These are phyloP conservation scores for Iguana delicatissima DNA, from an alignment of 2,797 vertebrate species.

Conservation along the genomic window DNA sequence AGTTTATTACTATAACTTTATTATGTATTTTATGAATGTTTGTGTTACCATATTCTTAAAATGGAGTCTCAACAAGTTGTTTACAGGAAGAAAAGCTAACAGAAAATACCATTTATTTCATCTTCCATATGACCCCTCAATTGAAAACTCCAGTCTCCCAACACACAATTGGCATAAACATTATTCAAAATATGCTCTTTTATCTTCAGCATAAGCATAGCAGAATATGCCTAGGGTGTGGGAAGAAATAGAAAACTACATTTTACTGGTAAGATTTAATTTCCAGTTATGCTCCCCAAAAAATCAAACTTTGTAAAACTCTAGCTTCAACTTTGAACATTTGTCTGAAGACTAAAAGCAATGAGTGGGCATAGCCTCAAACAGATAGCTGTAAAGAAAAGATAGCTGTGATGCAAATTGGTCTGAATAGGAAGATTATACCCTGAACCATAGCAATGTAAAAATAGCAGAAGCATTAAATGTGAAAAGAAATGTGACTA, in stretches of 20 bases:
- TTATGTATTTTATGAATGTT: neutral
- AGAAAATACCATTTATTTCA: neutral
- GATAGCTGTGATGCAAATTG: conserved; percentile 65
- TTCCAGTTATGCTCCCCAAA: conserved; percentile 61
- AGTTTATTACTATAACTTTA: conserved; percentile 2
- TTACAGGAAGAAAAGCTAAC: neutral
- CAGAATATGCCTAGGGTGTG: conserved; percentile 51
- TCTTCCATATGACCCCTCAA: neutral
- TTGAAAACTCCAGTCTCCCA: neutral
- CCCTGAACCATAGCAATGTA: conserved; percentile 45
- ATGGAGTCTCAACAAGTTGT: neutral
- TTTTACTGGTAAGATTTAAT: conserved; percentile 72
- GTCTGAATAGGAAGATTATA: conserved; percentile 61
- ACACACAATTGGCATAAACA: neutral
- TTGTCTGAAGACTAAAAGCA: conserved; percentile 58
- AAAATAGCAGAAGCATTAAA: conserved; percentile 54
- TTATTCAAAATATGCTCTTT: neutral
- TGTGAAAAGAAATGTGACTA: conserved; percentile 43
- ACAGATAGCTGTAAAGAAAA: conserved; percentile 54
- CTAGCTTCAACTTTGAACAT: conserved; percentile 54
- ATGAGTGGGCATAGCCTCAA: conserved; percentile 40
- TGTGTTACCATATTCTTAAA: neutral
- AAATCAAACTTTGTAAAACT: conserved; percentile 69
- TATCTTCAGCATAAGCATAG: conserved; percentile 47
- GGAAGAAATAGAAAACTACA: conserved; percentile 55